Base-by-base conservation (phyloP, 1,140 invertebrate genomes). In the Papilio xuthus region DNA sequence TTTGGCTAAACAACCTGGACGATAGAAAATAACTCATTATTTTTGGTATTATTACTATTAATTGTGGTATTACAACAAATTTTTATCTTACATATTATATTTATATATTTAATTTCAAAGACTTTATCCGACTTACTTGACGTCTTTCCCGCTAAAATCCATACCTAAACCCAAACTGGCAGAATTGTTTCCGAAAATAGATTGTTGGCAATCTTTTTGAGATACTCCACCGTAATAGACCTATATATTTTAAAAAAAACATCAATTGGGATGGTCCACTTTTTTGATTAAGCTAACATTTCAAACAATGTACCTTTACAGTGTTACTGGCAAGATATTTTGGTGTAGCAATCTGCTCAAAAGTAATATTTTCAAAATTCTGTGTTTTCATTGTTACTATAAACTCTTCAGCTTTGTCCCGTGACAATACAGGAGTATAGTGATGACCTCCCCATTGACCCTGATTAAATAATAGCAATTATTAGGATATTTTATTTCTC, bases 161-260 rank as follows among this genome's bases (percentile, higher is more conserved):
- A 67, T 67, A 13, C 60, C 60, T 28, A 67, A 15, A 4, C 13
- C 26, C 60, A 67, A 67, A 32, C 1, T 28, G 3, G 23, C 26
- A 67, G 26, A 15, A 4, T 67, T 28, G 23, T 32, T 32, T 28
- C 26, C 60, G 13, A 67, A 67, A 15, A 28, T 15, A 18, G 26
- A 15, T 28, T 67, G 60, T 67, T 67, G 60, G 26, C 60, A 67
- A 28, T 67, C 60, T 67, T 26, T 67, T 67, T 67, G 60, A 13
- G 60, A 67, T 67, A 67, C 26, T 67, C 60, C 60, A 67, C 26
- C 60, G 26, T 28, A 67, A 32, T 32, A 28, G 13, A 67, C 60
- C 60, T 67, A 28, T 13, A 28, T 18, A 15, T 28, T 1, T 18
- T 28, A 0, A 67, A 32, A 67, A 13, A 20, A 7, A 28, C 1